A percentile compares a stretch with the other conserved stretches of the same genome.
These are phyloP conservation scores for Anodontia alba DNA, from an alignment of 2,888 invertebrate species.

Conservation along the genomic window DNA sequence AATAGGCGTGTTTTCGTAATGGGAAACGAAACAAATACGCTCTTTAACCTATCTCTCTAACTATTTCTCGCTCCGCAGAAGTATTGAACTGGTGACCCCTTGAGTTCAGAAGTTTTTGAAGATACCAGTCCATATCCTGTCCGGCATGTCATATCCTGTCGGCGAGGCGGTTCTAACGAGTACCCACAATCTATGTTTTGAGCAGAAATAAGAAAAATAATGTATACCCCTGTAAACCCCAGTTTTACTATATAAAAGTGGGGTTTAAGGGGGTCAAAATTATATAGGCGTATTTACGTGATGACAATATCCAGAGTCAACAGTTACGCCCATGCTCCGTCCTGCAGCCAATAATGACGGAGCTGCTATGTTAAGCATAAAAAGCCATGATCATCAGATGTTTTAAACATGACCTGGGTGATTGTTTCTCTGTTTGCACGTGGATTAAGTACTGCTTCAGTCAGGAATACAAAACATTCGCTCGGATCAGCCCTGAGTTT, in stretches of 20 bases:
- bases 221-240: too few relatives aligned
- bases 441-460: conserved; percentile 32
- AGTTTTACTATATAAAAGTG: too few relatives aligned
- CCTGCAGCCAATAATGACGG: conserved; percentile 24
- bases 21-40: background rate
- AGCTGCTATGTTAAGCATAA: conserved; percentile 23
- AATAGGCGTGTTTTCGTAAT: too few relatives aligned
- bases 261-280: too few relatives aligned
- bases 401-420: conserved; percentile 38
- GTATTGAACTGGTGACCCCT: background rate
- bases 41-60: background rate
- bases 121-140: background rate
- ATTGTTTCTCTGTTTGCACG: conserved; percentile 30
- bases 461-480: conserved; percentile 18
- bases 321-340: conserved; percentile 21
- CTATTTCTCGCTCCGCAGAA: background rate
- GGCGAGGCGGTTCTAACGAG: too few relatives aligned
- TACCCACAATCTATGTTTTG: too few relatives aligned
- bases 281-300: too few relatives aligned
- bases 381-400: conserved; percentile 15
- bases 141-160: background rate
- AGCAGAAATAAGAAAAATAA: too few relatives aligned
- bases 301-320: conserved; percentile 27
- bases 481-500: conserved; percentile 21
- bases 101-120: background rate